Evolutionary conservation across 1,140 invertebrate species (phyloP).

Genomic region (Pogonus chalceus): DNA sequence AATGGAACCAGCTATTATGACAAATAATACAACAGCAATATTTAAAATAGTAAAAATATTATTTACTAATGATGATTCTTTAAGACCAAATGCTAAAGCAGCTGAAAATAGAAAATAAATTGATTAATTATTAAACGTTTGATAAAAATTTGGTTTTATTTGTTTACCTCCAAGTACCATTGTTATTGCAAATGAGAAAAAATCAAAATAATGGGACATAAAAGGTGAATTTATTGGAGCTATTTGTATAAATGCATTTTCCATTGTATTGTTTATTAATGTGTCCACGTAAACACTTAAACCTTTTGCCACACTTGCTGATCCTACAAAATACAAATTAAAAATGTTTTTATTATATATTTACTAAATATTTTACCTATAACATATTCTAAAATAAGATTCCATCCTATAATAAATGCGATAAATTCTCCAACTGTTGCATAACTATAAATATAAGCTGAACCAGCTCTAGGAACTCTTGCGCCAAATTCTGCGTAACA

Average conservation of each 20-base stretch:
- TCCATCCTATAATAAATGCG: slow-evolving; percentile 78
- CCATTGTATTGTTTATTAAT: slow-evolving; percentile 40
- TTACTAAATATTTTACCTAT: slow-evolving; percentile 50
- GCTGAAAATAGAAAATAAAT: slow-evolving; percentile 37
- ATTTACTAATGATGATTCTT: slow-evolving; percentile 73
- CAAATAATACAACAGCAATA: slow-evolving; percentile 67
- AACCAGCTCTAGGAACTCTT: slow-evolving; percentile 72
- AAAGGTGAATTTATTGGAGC: slow-evolving; percentile 45
- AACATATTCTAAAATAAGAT: slow-evolving; percentile 81
- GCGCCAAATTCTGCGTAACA: slow-evolving; percentile 84
- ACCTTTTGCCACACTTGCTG: slow-evolving; percentile 74
- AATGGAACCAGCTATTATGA: slow-evolving; percentile 69
- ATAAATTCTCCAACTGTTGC: slow-evolving; percentile 75
- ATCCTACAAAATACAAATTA: slow-evolving; percentile 36
- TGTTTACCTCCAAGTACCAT: slow-evolving; percentile 45
- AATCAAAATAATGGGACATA: slow-evolving; percentile 56
- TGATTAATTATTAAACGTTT: background rate
- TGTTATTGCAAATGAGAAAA: slow-evolving; percentile 51
- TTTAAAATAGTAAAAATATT: slow-evolving; percentile 79
- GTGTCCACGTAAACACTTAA: slow-evolving; percentile 68
- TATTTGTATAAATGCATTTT: slow-evolving; percentile 31
- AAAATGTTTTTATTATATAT: background rate
- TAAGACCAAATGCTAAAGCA: slow-evolving; percentile 67
- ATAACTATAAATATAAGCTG: slow-evolving; percentile 83
- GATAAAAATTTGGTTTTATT: background rate